Base-by-base conservation (phyloP, 1,140 invertebrate species). In the Caerostris darwini region DNA sequence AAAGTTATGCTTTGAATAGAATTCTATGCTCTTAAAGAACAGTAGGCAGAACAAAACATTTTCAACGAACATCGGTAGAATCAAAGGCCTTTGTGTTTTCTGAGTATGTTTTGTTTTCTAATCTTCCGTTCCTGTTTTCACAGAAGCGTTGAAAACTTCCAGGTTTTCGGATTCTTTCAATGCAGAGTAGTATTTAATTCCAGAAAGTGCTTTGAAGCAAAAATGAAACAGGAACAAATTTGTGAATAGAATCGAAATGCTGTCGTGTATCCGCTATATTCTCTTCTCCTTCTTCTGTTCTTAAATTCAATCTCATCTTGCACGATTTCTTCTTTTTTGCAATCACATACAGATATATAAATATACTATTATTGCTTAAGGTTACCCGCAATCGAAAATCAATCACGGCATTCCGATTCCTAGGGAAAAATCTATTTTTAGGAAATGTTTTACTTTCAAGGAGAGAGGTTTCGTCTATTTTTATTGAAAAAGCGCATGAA, bases 1-100 rank as follows among this genome's bases (percentile, higher is more conserved):
- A 77, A 77, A 77, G 50, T 77, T 77, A 53, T 77, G 71, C 71
- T 12, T 77, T 77, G 71, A 77, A 77, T 77, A 77, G 50, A 53
- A 77, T 77, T 50, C 8, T 50, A 7, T 77, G 8, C 71, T 34
- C 8, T 64, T 64, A 50, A 77, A 77, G 34, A 77, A 77, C 69
- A 53, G 34, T 8, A 77, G 34, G 8, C 19, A 77, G 69, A 77
- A 77, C 71, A 77, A 77, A 50, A 50, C 71, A 53, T 50, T 77
- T 53, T 77, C 71, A 5, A 14, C 34, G 71, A 77, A 77, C 53
- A 34, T 53, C 71, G 71, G 71, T 77, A 53, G 50, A 77, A 50
- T 77, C 71, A 53, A 77, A 53, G 50, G 12, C 19, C 10, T 77
- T 77, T 77, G 19, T 34, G 19, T 50, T 77, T 3, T 4, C 34